Percentiles rank a stretch among this genome's conserved stretches.
These are phyloP conservation scores for Oreortyx pictus DNA, from an alignment of 2,797 vertebrate species.

Conservation along the genomic window DNA sequence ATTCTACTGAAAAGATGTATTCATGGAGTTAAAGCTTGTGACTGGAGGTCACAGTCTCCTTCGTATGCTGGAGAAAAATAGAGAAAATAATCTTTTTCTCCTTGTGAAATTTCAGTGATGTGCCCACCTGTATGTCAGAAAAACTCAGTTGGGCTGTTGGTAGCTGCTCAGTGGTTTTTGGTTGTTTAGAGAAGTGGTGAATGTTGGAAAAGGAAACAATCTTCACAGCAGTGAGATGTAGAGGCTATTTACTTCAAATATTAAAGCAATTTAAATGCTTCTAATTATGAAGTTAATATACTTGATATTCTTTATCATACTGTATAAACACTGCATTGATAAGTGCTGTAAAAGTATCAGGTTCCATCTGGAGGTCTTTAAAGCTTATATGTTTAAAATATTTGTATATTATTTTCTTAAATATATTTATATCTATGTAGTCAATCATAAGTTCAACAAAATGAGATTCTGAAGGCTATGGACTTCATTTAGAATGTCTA, in stretches of 20 bases:
- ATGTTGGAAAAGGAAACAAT: neutral
- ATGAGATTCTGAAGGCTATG: neutral
- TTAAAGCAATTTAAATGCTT: neutral
- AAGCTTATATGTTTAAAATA: neutral
- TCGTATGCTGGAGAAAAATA: neutral
- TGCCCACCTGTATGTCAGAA: neutral
- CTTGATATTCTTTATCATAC: neutral
- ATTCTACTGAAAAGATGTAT: neutral
- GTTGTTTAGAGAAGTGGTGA: neutral
- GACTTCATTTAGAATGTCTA: neutral
- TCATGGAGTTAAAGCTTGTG: neutral
- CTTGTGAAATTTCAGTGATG: neutral
- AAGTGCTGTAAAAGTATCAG: neutral
- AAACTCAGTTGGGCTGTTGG: neutral
- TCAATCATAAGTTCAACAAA: neutral
- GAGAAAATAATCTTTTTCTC: neutral
- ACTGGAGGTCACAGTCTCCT: neutral
- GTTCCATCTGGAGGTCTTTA: neutral
- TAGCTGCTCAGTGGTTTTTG: neutral
- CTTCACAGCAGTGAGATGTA: neutral
- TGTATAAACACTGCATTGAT: neutral
- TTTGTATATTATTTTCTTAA: neutral
- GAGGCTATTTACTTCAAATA: neutral
- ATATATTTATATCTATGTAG: neutral
- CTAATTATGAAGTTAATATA: neutral